Base-by-base conservation (phyloP, 35 echinoderm and acorn worm genomes). In the Apostichopus japonicus region DNA sequence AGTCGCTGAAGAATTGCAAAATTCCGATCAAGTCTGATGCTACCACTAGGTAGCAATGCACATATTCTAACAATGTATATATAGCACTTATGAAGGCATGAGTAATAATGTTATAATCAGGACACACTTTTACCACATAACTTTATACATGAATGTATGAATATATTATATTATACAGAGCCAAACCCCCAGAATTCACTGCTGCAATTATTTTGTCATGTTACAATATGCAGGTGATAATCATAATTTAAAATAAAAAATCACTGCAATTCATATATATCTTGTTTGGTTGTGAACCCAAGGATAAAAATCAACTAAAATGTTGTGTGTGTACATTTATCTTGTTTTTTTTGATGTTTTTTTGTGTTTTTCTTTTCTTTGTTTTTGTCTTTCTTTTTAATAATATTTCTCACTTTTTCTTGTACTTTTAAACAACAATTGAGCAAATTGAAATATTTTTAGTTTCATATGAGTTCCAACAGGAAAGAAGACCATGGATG, bases 51-150 rank as follows among this genome's bases (percentile, higher is more conserved):
- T 75, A 75, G 71, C 71, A 75, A 75, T 75, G 71, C 17, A 75
- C 71, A 75, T 75, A 75, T 44, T 44, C 71, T 75, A 23, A 75
- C 71, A 75, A 75, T 75, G 21, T 75, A 75, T 75, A 84, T 84
- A 54, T 84, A 84, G 81, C 81, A 84, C 81, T 84, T 84, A 84
- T 84, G 81, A 84, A 84, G 81, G 81, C 81, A 84, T 84, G 54
- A 23, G 56, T 24, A 59, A 57, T 84, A 57, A 15, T 58, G 27
- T 58, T 84, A 84, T 57, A 84, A 23, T 84, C 56, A 84, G 54
- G 81, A 75, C 17, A 75, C 71, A 84, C 81, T 57, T 83, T 57
- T 84, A 84, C 81, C 54, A 84, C 81, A 84, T 58, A 59, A 57
- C 54, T 84, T 84, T 84, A 84, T 57, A 84, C 81, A 84, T 84